Conservation (phyloP, 2,888 invertebrate species). For the Chloromyia formosa region DNA sequence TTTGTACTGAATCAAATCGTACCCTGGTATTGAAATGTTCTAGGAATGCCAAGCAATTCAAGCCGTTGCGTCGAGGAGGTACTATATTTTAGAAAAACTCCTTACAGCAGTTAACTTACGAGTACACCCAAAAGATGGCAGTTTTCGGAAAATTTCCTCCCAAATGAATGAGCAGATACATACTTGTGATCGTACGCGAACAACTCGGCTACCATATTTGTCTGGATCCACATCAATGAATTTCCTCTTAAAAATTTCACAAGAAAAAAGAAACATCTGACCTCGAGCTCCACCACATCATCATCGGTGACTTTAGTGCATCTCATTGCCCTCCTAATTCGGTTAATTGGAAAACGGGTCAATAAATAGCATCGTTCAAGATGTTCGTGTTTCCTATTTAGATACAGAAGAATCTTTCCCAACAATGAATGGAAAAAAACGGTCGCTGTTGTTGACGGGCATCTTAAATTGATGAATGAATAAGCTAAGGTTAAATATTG, state of each 20-base stretch:
- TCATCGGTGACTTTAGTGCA: constrained; percentile 39
- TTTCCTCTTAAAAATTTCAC: constrained; percentile 16
- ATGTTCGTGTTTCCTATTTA: constrained; percentile 33
- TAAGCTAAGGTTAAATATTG: constrained; percentile 54
- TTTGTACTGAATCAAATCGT: too few relatives aligned
- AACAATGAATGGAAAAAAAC: constrained; percentile 15
- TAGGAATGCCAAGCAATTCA: too few relatives aligned
- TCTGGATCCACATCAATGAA: background rate
- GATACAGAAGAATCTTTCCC: constrained; percentile 21
- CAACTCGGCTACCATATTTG: too few relatives aligned
- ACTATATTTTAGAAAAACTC: too few relatives aligned
- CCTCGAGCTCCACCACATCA: too few relatives aligned
- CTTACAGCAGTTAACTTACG: too few relatives aligned
- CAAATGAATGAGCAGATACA: too few relatives aligned
- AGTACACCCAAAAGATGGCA: too few relatives aligned
- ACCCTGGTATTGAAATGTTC: too few relatives aligned
- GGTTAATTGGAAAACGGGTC: constrained; percentile 65
- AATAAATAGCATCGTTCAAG: constrained; percentile 58
- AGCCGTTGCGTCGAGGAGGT: too few relatives aligned
- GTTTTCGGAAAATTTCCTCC: too few relatives aligned
- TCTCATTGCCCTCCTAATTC: constrained; percentile 46
- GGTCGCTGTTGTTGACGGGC: constrained; percentile 33
- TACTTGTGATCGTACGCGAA: too few relatives aligned
- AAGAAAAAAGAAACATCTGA: background rate
- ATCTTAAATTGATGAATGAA: constrained; percentile 50